Evolutionary conservation across 2,888 invertebrate genomes (phyloP), one percentile per base, ranked within the genome.

Genomic region (Drosophila mimica): DNA sequence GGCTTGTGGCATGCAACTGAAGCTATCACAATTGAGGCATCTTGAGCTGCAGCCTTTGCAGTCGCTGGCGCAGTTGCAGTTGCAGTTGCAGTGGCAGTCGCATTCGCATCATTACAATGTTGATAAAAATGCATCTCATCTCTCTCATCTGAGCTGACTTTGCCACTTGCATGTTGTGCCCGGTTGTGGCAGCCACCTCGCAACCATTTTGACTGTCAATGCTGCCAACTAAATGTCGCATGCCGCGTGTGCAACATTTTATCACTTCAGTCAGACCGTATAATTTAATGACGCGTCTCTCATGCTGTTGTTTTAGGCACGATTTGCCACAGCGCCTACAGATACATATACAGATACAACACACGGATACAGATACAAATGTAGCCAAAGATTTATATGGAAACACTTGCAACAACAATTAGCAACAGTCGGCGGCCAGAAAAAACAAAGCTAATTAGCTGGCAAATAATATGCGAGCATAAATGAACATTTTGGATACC

Each of bases 191-290:
- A 63, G 43, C 53, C 49, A 53, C 48, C 65, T 33, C 43, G 63
- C 68, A 51, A 46, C 54, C 75, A 62, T 60, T 70, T 76, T 76
- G 77, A 76, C 61, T 77, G 77, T 79, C 74, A 70, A 70, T 79
- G 68, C 60, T 68, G 66, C 64, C 77, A 80, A 74, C 74, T 70
- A 79, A 83, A 74, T 88, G 83, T 81, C 81, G 79, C 74, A 74
- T 76, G 84, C 80, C 81, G 65, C 79, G 71, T 81, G 77, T 73
- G 79, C 78, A 78, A 88, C 89, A 91, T 91, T 92, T 91, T 90
- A 90, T 91, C 92, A 91, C 91, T 89, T 90, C 85, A 89, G 81
- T 88, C 92, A 92, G 92, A 92, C 92, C 92, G 91, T 91, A 89
- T 92, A 92, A 92, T 92, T 92, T 91, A 89, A 92, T 75, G 75